Evolutionary conservation across 2,113 vertebrate species (phyloP).

Genomic region (Perca fluviatilis): DNA sequence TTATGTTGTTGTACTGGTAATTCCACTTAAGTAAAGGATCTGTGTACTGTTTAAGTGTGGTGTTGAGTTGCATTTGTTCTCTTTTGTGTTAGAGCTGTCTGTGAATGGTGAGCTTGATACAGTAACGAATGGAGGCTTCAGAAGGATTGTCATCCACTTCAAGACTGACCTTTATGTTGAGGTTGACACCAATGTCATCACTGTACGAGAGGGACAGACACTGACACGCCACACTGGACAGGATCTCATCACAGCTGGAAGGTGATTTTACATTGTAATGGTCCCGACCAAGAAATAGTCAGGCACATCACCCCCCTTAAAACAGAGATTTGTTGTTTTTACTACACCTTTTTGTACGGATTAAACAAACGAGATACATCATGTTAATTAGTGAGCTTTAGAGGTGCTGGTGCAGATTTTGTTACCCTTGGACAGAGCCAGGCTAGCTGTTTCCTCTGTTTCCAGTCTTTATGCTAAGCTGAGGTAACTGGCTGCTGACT

Average conservation of each 20-base stretch:
- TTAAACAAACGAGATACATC: too few species aligned
- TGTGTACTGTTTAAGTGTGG: neutral
- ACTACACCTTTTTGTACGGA: too few species aligned
- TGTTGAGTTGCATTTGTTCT: neutral
- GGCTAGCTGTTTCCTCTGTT: too few species aligned
- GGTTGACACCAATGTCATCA: constrained; percentile 30
- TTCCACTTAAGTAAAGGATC: neutral
- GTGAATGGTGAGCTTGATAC: constrained; percentile 73
- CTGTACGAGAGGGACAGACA: constrained; percentile 25
- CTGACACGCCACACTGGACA: neutral
- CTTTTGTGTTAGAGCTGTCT: constrained; percentile 62
- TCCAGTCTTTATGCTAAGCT: too few species aligned
- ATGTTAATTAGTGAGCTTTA: too few species aligned
- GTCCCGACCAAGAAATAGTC: neutral
- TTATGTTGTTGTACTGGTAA: neutral
- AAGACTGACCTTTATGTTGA: constrained; percentile 33
- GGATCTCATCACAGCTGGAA: constrained; percentile 12
- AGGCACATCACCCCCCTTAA: neutral
- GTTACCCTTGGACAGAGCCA: too few species aligned
- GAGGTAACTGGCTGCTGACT: too few species aligned
- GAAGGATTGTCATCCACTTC: constrained; percentile 61
- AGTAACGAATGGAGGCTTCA: constrained; percentile 59
- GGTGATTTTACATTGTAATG: constrained; percentile 46
- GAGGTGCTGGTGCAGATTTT: too few species aligned
- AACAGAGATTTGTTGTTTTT: too few species aligned